phyloP scores from a whole-genome alignment of 2,113 vertebrate species.

The Calidris pugnax region DNA sequence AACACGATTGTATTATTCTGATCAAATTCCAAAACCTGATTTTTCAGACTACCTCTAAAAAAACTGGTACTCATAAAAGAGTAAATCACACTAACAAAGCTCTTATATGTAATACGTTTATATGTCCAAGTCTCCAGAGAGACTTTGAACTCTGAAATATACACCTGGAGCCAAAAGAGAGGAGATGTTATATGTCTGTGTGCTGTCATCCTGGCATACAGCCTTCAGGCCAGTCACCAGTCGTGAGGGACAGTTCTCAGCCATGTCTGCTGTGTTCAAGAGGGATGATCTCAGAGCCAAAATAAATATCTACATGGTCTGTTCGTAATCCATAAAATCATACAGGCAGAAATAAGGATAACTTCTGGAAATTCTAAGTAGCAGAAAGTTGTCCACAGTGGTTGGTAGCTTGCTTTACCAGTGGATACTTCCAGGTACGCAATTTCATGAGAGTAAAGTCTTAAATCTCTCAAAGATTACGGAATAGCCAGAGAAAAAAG shows the following conservation, averaged over 20 bases:
- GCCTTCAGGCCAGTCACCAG: not conserved
- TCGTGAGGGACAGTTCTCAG: not conserved
- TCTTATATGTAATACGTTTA: not conserved
- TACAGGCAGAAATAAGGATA: not conserved
- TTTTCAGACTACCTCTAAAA: not conserved
- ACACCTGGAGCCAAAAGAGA: not conserved
- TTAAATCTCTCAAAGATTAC: not conserved
- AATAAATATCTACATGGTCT: not conserved
- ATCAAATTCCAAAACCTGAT: not conserved
- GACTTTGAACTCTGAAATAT: not conserved
- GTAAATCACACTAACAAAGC: not conserved
- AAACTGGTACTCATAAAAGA: not conserved
- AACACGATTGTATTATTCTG: not conserved
- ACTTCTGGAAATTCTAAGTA: not conserved
- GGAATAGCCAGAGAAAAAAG: not conserved
- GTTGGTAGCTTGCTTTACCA: not conserved
- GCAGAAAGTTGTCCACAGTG: not conserved
- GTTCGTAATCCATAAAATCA: not conserved
- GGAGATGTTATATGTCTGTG: not conserved
- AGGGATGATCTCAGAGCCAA: not conserved
- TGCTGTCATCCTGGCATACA: not conserved
- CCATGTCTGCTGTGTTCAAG: not conserved
- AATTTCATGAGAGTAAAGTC: not conserved
- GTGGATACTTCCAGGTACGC: not conserved
- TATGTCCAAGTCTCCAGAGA: not conserved